Conservation (phyloP, 2,797 vertebrate genomes). For the Enoplosus armatus region DNA sequence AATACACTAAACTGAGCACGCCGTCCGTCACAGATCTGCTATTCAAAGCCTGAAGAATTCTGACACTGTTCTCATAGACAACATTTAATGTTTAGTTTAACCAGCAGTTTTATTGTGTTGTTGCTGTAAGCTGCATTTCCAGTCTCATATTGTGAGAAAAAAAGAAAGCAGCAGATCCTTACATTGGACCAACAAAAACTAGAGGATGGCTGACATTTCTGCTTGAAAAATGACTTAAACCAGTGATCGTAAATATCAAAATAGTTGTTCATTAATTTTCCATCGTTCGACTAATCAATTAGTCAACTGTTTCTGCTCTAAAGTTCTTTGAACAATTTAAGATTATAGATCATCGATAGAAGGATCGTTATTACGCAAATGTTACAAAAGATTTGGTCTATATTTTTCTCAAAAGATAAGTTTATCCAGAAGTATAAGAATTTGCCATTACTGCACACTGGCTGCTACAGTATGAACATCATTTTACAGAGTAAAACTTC, state of each 20-base stretch:
- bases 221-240: not conserved
- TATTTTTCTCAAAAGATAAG: not conserved
- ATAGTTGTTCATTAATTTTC: not conserved
- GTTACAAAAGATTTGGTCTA: not conserved
- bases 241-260: not conserved
- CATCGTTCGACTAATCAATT: not conserved
- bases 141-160: slow-evolving; percentile 11
- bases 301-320: not conserved
- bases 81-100: slow-evolving; percentile 22
- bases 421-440: not conserved
- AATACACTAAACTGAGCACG: slow-evolving; percentile 18
- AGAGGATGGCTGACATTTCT: not conserved
- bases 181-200: not conserved
- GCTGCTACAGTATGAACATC: slow-evolving; percentile 24
- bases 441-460: slow-evolving; percentile 15
- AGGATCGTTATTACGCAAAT: not conserved
- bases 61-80: not conserved
- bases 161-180: not conserved
- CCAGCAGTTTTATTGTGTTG: not conserved
- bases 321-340: not conserved
- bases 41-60: slow-evolving; percentile 4
- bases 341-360: not conserved
- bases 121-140: not conserved
- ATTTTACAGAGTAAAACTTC: slow-evolving; percentile 35
- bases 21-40: slow-evolving; percentile 39